phyloP scores from a whole-genome alignment of 2,888 invertebrate genomes.

The Apamea epomidion region DNA sequence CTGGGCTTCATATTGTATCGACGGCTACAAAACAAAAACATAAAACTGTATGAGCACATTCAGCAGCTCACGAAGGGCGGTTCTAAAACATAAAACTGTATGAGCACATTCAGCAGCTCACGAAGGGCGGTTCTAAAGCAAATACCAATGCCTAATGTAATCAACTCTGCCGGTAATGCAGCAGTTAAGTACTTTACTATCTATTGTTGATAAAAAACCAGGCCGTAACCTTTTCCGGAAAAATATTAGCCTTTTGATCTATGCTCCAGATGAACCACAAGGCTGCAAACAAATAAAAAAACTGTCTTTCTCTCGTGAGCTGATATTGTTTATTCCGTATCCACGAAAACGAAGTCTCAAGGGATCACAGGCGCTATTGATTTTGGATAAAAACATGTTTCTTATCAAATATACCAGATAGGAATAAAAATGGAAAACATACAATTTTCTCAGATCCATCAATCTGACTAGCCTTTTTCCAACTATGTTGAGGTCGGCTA shows the following conservation, averaged over 20 bases:
- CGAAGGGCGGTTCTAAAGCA: background rate
- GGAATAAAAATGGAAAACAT: no score
- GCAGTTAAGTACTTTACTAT: background rate
- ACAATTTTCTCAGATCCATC: background rate
- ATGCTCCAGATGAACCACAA: background rate
- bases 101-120: no score
- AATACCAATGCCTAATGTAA: background rate
- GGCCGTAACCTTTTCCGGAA: background rate
- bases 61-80: background rate
- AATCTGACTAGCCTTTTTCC: background rate
- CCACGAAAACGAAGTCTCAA: background rate
- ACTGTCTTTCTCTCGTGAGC: background rate
- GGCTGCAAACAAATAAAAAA: background rate
- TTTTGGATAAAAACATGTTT: background rate
- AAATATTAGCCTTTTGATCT: background rate
- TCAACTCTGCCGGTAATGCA: background rate
- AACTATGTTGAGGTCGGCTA: background rate
- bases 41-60: background rate
- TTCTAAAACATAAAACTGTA: no score
- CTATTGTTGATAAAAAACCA: background rate
- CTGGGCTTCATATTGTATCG: conserved; percentile 13
- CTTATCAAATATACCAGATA: background rate
- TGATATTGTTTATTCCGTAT: background rate
- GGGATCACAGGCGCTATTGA: background rate
- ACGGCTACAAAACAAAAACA: background rate